Evolutionary conservation across 2,888 invertebrate species (phyloP), one percentile per base, ranked within the genome.

Genomic region (Euzophera pinguis): DNA sequence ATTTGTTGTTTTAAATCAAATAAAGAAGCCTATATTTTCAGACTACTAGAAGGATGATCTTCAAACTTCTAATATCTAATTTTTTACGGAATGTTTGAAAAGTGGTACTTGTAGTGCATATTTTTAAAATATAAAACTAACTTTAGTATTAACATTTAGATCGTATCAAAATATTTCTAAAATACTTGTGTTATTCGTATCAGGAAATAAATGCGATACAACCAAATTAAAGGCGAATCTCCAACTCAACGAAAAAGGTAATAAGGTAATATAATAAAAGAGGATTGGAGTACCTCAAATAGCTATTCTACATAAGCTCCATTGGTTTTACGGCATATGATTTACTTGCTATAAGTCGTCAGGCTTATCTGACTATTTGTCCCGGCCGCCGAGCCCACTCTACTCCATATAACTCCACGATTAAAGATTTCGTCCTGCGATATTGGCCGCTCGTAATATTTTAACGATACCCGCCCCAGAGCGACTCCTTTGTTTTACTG

Each of bases 361-460:
- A 50, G 66, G 69, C 75, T 78, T 81, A 81, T 80, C 81, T 73
- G 62, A 67, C 70, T 74, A 73, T 75, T 71, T 69, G 72, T 64
- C 65, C 65, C 63, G 68, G 69, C 65, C 69, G 68, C 74, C 64
- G 62, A 64, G 56, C 68, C 72, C 72, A 65, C 69, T 72, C 69
- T 71, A 75, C 69, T 73, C 73, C 69, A 77, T 80, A 78, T 81
- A 80, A 78, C 72, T 76, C 5, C 65, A 68, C 80, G 86, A 86
- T 86, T 85, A 85, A 86, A 85, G 86, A 87, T 88, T 81, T 83
- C 78, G 78, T 84, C 80, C 81, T 67, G 61, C 73, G 85, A 86
- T 88, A 86, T 86, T 74, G 84, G 81, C 69, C 81, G 81, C 73
- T 84, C 88, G 86, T 89, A 87, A 89, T 86, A 88, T 81, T 87